Evolutionary conservation across 2,888 invertebrate genomes (phyloP), one percentile per base, ranked within the genome.

Genomic region (Calliopum simillimum): DNA sequence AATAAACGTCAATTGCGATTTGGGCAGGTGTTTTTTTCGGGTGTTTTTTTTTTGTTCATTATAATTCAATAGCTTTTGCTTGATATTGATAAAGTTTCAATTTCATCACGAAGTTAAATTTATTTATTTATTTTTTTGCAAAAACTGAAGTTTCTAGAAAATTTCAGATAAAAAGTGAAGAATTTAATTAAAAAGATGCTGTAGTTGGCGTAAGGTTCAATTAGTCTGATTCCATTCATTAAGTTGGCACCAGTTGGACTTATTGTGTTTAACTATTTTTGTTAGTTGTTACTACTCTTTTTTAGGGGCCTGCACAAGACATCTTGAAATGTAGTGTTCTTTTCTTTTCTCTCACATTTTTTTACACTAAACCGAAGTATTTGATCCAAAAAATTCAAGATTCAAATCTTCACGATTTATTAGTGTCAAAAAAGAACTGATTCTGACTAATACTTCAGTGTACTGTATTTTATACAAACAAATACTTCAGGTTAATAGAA

Each of bases 1-100:
- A 56, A 58, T 56, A 16, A 66, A 58, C 55, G 62, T 43, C 51
- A 61, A 68, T 44, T 53, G 46, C 41, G 43, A 65, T 59, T 70
- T 55, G 11, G 66, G 55, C 70, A 66, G 70, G 70, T 70, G 66
- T 66, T 70, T 70, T 51, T 19, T 59, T 51, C 51, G 33, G 63
- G 19, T 58, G 14, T n/a, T 44, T n/a, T 46, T 61, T 46, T 21
- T 61, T 61, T 56, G 21, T 55, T 66, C 21, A 14, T 13, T 49
- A 23, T 58, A n/a, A 41, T 61, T 41, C 46, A 58, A 44, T 67
- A n/a, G 25, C 46, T 47, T 58, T 47, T 68, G 14, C 59, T 19
- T 59, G 49, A 8, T 68, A 21, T 49, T 49, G 41, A 33, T 33
- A 33, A 33, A 33, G 33, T 33, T 33, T 33, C 5, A 33, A 33